Percentiles rank a stretch among this genome's conserved stretches.
phyloP scores from a whole-genome alignment of 1,140 invertebrate genomes.

The Zaprionus davidi region DNA sequence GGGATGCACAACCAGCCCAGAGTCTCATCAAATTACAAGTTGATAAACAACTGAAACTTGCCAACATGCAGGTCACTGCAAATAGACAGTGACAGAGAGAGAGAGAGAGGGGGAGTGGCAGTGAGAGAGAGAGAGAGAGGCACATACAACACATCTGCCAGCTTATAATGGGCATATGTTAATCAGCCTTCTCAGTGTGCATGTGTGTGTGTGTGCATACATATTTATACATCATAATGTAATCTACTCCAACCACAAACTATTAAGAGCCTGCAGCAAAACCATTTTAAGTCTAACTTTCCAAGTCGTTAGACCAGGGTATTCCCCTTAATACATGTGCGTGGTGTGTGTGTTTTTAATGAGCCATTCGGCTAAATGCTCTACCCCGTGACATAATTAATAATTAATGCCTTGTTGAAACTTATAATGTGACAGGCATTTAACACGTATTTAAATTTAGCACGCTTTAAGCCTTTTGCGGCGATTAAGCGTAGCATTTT shows the following conservation, averaged over 20 bases:
- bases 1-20: neutral
- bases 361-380: conserved; percentile 44
- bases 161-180: conserved; percentile 40
- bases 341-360: conserved; percentile 41
- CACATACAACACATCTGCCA: neutral
- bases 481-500: conserved; percentile 1
- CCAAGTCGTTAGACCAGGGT: conserved; percentile 4
- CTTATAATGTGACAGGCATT: conserved; percentile 65
- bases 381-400: conserved; percentile 49
- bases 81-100: conserved; percentile 45
- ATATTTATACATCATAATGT: neutral
- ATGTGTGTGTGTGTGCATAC: neutral
- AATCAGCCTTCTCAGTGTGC: conserved; percentile 5
- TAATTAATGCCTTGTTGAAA: conserved; percentile 64
- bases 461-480: conserved; percentile 28
- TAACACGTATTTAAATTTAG: conserved; percentile 48
- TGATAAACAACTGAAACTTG: conserved; percentile 50
- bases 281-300: conserved; percentile 1
- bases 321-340: neutral
- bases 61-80: conserved; percentile 69
- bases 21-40: conserved; percentile 68
- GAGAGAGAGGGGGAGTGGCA: neutral
- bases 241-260: conserved; percentile 13
- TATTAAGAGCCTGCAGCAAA: conserved; percentile 13
- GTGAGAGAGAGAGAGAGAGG: neutral